phyloP scores from a whole-genome alignment of 2,888 invertebrate genomes.

The Tethea ocularis region DNA sequence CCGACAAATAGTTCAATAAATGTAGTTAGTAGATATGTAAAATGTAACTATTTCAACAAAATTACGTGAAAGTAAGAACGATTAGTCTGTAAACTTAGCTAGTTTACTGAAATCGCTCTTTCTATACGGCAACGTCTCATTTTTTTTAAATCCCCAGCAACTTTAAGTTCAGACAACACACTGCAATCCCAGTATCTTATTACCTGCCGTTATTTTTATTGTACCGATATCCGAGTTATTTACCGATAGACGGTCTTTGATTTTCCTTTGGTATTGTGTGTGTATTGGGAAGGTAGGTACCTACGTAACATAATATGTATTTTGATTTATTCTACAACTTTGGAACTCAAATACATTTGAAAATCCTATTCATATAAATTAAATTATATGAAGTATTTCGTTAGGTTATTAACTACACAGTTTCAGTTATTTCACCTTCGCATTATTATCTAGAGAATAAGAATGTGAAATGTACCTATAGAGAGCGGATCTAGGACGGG shows the following conservation, averaged over 20 bases:
- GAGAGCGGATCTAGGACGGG: not conserved
- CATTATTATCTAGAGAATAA: not conserved
- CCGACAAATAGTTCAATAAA: too few relatives aligned
- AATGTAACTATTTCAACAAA: too few relatives aligned
- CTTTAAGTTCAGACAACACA: not conserved
- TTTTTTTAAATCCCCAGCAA: not conserved
- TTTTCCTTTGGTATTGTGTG: not conserved
- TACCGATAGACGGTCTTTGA: not conserved
- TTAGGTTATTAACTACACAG: too few relatives aligned
- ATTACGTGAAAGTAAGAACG: not conserved
- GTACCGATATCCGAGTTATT: not conserved
- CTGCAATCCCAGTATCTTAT: not conserved
- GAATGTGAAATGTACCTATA: not conserved
- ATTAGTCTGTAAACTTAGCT: not conserved
- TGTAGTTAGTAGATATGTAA: too few relatives aligned
- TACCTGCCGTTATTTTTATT: slow-evolving; percentile 1
- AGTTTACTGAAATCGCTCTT: not conserved
- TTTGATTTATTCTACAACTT: too few relatives aligned
- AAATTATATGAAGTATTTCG: too few relatives aligned
- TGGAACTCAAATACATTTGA: too few relatives aligned
- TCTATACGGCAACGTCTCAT: not conserved
- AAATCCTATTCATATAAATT: too few relatives aligned
- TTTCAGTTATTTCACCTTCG: too few relatives aligned
- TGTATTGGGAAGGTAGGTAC: too few relatives aligned
- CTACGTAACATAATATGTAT: too few relatives aligned